Percentiles rank a stretch among this genome's conserved stretches.
phyloP scores from a whole-genome alignment of 1,140 invertebrate species.

The Cotesia vestalis region DNA sequence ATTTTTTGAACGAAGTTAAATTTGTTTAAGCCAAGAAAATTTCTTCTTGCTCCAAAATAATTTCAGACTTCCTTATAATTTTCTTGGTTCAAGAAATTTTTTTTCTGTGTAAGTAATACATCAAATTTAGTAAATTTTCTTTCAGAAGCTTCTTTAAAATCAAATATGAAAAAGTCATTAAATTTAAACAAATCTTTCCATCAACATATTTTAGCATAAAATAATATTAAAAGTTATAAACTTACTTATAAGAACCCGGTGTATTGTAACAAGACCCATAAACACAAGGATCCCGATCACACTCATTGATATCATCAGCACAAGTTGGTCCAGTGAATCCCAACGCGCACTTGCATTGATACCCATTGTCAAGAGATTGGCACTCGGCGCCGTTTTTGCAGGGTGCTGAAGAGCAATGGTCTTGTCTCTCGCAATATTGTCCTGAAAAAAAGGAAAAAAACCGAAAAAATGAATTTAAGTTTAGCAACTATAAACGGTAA shows the following conservation, averaged over 20 bases:
- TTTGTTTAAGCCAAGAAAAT: too few relatives aligned
- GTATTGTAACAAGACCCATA: constrained; percentile 87
- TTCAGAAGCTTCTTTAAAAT: too few relatives aligned
- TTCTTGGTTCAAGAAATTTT: too few relatives aligned
- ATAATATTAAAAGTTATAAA: constrained; percentile 41
- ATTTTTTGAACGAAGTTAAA: too few relatives aligned
- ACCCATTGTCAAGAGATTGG: constrained; percentile 76
- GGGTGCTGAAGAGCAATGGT: constrained; percentile 87
- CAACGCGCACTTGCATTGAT: constrained; percentile 83
- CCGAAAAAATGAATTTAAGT: not conserved
- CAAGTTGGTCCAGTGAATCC: constrained; percentile 89
- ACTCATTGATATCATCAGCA: constrained; percentile 90
- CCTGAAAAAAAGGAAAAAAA: constrained; percentile 68
- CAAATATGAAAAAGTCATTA: too few relatives aligned
- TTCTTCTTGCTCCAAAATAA: too few relatives aligned
- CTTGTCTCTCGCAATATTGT: constrained; percentile 84
- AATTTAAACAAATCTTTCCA: too few relatives aligned
- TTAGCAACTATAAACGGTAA: not conserved
- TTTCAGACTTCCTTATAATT: too few relatives aligned
- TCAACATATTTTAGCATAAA: too few relatives aligned
- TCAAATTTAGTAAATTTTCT: too few relatives aligned
- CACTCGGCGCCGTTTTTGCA: constrained; percentile 89
- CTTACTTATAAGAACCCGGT: constrained; percentile 90
- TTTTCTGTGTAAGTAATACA: too few relatives aligned
- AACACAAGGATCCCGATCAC: constrained; percentile 78